Conservation (phyloP, 2,113 vertebrate genomes). For the Leptodactylus fuscus region DNA sequence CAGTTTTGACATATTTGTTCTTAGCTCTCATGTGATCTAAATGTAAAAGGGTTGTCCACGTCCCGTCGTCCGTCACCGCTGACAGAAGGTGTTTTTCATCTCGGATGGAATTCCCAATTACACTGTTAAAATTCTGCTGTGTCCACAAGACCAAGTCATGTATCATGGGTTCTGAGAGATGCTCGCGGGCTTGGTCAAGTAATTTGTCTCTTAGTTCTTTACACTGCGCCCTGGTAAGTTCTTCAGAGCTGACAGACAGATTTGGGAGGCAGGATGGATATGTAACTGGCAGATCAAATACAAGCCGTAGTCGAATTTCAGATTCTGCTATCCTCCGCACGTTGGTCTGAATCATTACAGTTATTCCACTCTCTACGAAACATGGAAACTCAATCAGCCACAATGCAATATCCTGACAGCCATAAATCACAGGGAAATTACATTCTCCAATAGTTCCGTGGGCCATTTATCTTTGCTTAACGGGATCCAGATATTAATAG, state of each 20-base stretch:
- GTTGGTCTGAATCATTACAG: slow-evolving; percentile 77
- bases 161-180: slow-evolving; percentile 80
- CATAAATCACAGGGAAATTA: slow-evolving; percentile 48
- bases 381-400: slow-evolving; percentile 62
- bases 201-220: slow-evolving; percentile 71
- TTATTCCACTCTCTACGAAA: slow-evolving; percentile 77
- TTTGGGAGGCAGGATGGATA: slow-evolving; percentile 78
- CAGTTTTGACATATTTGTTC: slow-evolving; percentile 79
- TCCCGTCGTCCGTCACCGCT: slow-evolving; percentile 61
- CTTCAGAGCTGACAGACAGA: slow-evolving; percentile 78
- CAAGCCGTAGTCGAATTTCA: slow-evolving; percentile 72
- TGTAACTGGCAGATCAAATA: slow-evolving; percentile 78
- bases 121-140: slow-evolving; percentile 74
- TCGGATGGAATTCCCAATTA: slow-evolving; percentile 64
- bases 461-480: slow-evolving; percentile 26
- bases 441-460: slow-evolving; percentile 2
- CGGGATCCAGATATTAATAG: slow-evolving; percentile 10
- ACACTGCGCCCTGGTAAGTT: slow-evolving; percentile 79
- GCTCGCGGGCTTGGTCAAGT: slow-evolving; percentile 74
- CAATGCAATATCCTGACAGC: slow-evolving; percentile 17
- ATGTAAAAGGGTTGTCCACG: slow-evolving; percentile 78
- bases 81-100: slow-evolving; percentile 61
- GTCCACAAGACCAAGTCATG: slow-evolving; percentile 82
- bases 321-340: slow-evolving; percentile 68
- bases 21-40: slow-evolving; percentile 90